Evolutionary conservation across 1,140 invertebrate species (phyloP).

Genomic region (Lerema accius): DNA sequence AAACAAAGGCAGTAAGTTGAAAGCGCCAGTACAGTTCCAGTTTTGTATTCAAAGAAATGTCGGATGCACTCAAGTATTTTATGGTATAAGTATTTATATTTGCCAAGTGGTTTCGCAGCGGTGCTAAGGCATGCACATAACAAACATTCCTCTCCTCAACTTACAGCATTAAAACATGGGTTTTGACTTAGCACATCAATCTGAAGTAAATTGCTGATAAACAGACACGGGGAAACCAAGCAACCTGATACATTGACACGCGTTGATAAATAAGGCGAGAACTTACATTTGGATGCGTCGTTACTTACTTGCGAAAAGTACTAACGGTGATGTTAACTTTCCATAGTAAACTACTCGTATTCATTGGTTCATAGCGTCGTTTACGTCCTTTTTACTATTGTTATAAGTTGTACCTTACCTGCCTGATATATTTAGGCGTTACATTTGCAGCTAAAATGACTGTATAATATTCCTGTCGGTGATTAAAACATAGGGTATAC

Average conservation of each 20-base stretch:
- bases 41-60: constrained; percentile 26
- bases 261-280: constrained; percentile 15
- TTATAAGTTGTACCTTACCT: neutral
- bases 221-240: constrained; percentile 16
- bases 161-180: constrained; percentile 48
- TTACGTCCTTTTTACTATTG: constrained; percentile 16
- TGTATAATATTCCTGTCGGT: no score
- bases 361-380: constrained; percentile 2
- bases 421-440: no score
- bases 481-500: no score
- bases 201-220: constrained; percentile 27
- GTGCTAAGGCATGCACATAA: constrained; percentile 50
- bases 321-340: constrained; percentile 7
- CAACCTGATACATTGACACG: constrained; percentile 16
- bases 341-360: constrained; percentile 3
- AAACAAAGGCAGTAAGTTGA: neutral
- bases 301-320: constrained; percentile 19
- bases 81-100: constrained; percentile 47
- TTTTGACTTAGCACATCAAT: constrained; percentile 52
- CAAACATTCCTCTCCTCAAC: constrained; percentile 42
- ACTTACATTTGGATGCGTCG: constrained; percentile 17
- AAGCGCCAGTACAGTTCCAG: neutral
- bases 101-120: constrained; percentile 53
- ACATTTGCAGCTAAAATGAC: no score
- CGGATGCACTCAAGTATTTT: constrained; percentile 43